phyloP scores from a whole-genome alignment of 2,113 vertebrate species.

The Arizona elegans region DNA sequence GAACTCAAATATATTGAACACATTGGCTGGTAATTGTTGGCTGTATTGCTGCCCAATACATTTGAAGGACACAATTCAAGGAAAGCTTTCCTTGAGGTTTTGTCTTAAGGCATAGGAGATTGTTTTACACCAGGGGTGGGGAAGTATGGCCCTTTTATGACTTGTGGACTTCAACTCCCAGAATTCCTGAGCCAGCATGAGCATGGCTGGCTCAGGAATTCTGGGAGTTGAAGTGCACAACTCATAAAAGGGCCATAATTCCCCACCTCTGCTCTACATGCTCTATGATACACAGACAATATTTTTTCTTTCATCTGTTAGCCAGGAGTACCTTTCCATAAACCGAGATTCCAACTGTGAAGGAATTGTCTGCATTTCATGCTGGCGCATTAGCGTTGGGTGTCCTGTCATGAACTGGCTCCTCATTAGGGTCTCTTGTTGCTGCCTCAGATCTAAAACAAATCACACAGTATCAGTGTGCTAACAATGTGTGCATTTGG shows the following conservation, averaged over 20 bases:
- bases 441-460: conserved; percentile 82
- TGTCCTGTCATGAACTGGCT: conserved; percentile 86
- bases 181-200: not conserved
- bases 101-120: not conserved
- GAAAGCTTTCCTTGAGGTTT: not conserved
- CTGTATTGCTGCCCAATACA: not conserved
- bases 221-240: not conserved
- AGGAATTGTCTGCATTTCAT: conserved; percentile 79
- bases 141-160: not conserved
- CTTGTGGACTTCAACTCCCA: not conserved
- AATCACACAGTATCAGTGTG: conserved; percentile 24
- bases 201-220: not conserved
- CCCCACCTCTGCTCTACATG: not conserved
- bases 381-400: conserved; percentile 82
- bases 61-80: not conserved
- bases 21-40: not conserved
- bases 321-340: conserved; percentile 78
- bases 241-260: not conserved
- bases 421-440: conserved; percentile 85
- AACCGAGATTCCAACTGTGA: conserved; percentile 82
- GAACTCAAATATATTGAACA: not conserved
- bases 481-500: not conserved
- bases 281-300: not conserved
- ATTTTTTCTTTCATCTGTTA: not conserved
- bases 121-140: not conserved